These are phyloP conservation scores for Cataglyphis livida DNA, from an alignment of 2,888 invertebrate species.

Conservation along the genomic window DNA sequence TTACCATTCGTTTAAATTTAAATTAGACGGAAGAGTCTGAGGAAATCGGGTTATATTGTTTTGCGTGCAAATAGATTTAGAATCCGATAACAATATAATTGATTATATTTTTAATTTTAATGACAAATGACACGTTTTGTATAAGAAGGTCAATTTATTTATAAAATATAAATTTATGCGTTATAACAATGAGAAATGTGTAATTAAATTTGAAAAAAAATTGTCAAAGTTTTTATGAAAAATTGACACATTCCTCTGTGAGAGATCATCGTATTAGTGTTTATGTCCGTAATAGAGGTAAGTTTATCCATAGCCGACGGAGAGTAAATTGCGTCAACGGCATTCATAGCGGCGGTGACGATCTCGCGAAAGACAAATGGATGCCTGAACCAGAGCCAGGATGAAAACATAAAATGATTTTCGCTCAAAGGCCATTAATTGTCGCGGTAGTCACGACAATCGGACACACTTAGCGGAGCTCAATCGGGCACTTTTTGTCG, in stretches of 20 bases:
- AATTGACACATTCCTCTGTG: background rate
- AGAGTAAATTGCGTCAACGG: background rate
- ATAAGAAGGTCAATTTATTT: background rate
- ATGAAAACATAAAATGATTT: conserved; percentile 82
- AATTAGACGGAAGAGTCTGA: background rate
- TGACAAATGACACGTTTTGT: background rate
- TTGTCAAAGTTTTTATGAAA: background rate
- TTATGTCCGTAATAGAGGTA: background rate
- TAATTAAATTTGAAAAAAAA: background rate
- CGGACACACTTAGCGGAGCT: conserved; percentile 65
- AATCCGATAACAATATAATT: background rate
- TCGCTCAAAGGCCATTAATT: conserved; percentile 79
- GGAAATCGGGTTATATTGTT: background rate
- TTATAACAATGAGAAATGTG: background rate
- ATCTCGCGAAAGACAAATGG: background rate
- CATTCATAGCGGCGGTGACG: background rate
- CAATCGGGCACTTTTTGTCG: conserved; percentile 63
- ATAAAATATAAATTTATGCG: background rate
- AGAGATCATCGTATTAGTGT: background rate
- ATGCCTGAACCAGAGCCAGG: conserved; percentile 38
- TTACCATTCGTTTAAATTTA: conserved; percentile 35
- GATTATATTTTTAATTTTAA: background rate
- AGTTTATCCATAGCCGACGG: background rate
- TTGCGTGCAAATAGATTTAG: background rate
- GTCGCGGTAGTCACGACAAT: conserved; percentile 65